These are phyloP conservation scores for Artibeus lituratus DNA, from an alignment of 2,797 vertebrate species.

Conservation along the genomic window DNA sequence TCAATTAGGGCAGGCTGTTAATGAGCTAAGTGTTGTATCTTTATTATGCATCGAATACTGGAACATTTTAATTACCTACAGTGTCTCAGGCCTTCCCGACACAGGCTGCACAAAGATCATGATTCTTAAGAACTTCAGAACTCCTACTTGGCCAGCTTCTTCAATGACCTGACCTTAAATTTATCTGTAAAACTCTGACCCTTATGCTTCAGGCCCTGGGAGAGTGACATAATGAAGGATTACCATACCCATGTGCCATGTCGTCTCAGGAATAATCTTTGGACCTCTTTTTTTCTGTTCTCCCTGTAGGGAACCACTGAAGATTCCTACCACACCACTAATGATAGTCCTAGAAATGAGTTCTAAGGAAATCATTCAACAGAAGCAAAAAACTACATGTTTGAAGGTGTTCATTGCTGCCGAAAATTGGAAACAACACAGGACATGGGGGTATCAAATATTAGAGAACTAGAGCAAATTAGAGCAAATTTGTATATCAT, in stretches of 20 bases:
- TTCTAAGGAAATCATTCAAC: neutral
- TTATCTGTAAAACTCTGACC: constrained; percentile 15
- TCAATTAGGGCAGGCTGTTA: constrained; percentile 44
- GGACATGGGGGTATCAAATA: neutral
- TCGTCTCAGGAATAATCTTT: neutral
- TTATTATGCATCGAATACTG: constrained; percentile 55
- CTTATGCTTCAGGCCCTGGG: neutral
- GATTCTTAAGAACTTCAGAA: constrained; percentile 31
- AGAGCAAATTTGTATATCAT: neutral
- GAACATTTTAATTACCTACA: neutral
- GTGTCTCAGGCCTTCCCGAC: constrained; percentile 32
- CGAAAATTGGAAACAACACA: constrained; percentile 5
- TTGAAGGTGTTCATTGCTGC: neutral
- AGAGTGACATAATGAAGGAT: neutral
- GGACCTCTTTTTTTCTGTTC: neutral
- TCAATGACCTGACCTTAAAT: constrained; percentile 30
- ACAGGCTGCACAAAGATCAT: neutral
- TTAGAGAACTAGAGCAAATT: neutral
- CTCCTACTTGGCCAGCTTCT: constrained; percentile 16
- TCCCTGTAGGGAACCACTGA: neutral
- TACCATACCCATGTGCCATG: neutral
- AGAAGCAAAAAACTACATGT: neutral
- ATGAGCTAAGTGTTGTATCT: constrained; percentile 55
- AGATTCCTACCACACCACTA: neutral
- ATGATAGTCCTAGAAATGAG: neutral